Evolutionary conservation across 2,113 vertebrate genomes (phyloP), one percentile per base, ranked within the genome.

Genomic region (Ictalurus punctatus): DNA sequence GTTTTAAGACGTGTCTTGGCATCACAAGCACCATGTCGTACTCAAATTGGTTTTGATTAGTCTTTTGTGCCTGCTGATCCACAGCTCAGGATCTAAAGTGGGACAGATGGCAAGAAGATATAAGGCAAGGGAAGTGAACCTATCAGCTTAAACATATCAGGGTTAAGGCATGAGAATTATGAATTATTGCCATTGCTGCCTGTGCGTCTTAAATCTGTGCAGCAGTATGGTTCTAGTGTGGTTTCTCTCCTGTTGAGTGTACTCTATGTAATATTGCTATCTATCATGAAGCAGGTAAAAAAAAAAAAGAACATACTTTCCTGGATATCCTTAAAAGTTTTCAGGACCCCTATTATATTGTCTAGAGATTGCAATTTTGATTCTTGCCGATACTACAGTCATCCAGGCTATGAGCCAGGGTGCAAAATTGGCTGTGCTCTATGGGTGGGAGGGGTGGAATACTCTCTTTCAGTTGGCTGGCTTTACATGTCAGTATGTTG

Each of bases 1-100:
- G 91, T 92, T 94, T 95, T 94, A 93, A 90, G 91, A 93, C 84
- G 87, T 91, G 91, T 93, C 92, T 92, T 95, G 94, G 92, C 92
- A 92, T 85, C 88, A 85, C 79, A 56, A 52, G 88, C 59, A 85
- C 61, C 86, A 83, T 84, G 90, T 93, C 92, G 93, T 92, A 93
- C 92, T 93, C 91, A 88, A 94, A 95, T 95, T 95, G 76, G 92
- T 87, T 84, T 91, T 92, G 92, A 93, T 94, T 92, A 92, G 92
- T 94, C 92, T 91, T 93, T 93, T 94, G 91, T 90, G 90, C 93
- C 91, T 92, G 74, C 85, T 91, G 91, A 92, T 40, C 92, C 91
- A 91, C 92, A 90, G 89, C 87, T 88, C 40, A 54, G 30, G 81
- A 23, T 27, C 87, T 88, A 89, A 91, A 67, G 71, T 58, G 79